Evolutionary conservation across 1,140 invertebrate species (phyloP).

Genomic region (Drosophila gunungcola): DNA sequence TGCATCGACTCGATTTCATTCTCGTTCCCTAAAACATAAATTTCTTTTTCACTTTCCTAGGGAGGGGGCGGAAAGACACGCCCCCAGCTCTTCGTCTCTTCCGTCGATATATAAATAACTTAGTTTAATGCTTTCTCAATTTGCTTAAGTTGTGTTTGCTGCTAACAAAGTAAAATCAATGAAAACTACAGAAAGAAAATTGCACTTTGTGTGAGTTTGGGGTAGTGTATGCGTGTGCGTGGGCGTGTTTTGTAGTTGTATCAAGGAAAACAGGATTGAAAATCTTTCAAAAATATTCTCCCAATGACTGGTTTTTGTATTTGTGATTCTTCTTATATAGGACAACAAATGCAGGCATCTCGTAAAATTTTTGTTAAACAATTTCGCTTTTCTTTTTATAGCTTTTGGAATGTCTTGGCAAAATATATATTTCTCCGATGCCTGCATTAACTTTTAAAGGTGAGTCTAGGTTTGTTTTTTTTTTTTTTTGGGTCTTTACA

Average conservation of each 20-base stretch:
- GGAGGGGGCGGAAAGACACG: conserved; percentile 18
- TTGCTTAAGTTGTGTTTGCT: conserved; percentile 52
- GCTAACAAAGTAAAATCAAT: conserved; percentile 50
- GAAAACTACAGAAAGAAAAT: conserved; percentile 56
- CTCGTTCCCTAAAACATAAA: conserved; percentile 46
- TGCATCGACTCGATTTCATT: conserved; percentile 24
- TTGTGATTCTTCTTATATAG: conserved; percentile 54
- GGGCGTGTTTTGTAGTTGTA: background rate
- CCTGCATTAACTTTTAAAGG: conserved; percentile 25
- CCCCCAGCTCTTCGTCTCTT: conserved; percentile 8
- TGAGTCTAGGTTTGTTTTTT: conserved; percentile 23
- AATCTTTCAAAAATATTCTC: conserved; percentile 26
- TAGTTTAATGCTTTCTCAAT: conserved; percentile 63
- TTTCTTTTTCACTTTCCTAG: conserved; percentile 46
- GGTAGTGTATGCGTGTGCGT: conserved; percentile 17
- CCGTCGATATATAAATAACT: conserved; percentile 55
- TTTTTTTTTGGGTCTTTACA: conserved; percentile 18
- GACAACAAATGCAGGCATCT: conserved; percentile 49
- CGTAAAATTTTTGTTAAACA: conserved; percentile 13
- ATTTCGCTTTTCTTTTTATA: conserved; percentile 29
- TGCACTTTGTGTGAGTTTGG: conserved; percentile 62
- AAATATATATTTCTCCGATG: conserved; percentile 39
- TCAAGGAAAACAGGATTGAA: conserved; percentile 25
- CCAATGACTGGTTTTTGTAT: conserved; percentile 48
- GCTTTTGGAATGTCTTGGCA: conserved; percentile 62